Base-by-base conservation (phyloP, 2,113 vertebrate species). In the Chlamydotis undulata region DNA sequence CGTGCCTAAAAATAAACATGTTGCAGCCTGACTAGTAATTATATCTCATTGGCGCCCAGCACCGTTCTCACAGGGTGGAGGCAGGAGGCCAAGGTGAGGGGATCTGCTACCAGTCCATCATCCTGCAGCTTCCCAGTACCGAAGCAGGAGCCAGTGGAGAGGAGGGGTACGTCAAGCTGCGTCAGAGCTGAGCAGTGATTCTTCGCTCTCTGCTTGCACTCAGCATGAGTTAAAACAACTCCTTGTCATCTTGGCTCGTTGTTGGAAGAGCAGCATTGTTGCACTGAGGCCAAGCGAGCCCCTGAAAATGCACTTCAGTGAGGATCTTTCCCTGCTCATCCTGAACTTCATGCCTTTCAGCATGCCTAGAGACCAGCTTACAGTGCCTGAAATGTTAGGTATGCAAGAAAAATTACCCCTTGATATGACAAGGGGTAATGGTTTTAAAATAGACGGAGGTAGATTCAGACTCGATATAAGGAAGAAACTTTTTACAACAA, bases 1-100 rank as follows among this genome's bases (percentile, higher is more conserved):
- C 14, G 3, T 55, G 82, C 50, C 86, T 94, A 85, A 92, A 97
- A 95, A 95, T 96, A 96, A 93, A 83, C 96, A 68, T 45, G 81
- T 83, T 81, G 50, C 7, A 5, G 90, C 95, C 71, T 96, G 95
- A 95, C 47, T 43, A 85, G 71, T 33, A 90, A 95, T 95, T 95
- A 57, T n/a, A 93, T 31, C 67, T 93, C 35, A 10, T 0, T 94
- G 91, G 88, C 77, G 1, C 61, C 63, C 75, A 78, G 74, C 77
- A 19, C 64, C 23, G 85, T 49, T 94, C 95, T 93, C 76, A 63
- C 60, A 81, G 81, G 64, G 83, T 0, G 5, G 26, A 94, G 92
- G 92, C 90, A 87, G 56, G 68, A 81, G 87, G 96, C 93, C 92
- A 93, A 70, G 63, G 68, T 0, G 0, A 88, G 47, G 69, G 83